A percentile compares a stretch with the other conserved stretches of the same genome.
Evolutionary conservation across 2,113 vertebrate species (phyloP).

Genomic region (Channa maculata): DNA sequence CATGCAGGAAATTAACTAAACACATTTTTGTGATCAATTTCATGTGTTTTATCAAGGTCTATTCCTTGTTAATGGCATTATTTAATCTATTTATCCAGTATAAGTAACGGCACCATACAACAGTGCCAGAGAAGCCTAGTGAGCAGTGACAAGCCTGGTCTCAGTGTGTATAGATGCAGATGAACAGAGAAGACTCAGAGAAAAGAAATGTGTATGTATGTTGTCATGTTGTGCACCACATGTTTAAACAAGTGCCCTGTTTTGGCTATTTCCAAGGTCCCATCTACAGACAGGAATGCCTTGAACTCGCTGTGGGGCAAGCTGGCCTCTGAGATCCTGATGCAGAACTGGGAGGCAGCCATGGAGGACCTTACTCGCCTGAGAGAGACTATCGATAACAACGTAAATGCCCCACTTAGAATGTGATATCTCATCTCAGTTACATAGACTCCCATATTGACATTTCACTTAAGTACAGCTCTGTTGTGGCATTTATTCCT

Average conservation of each 20-base stretch:
- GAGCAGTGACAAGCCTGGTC: constrained; percentile 14
- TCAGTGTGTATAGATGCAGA: constrained; percentile 7
- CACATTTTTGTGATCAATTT: constrained; percentile 66
- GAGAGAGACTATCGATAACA: constrained; percentile 99
- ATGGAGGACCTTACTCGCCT: constrained; percentile 97
- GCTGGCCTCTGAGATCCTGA: constrained; percentile 97
- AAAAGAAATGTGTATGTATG: too few species aligned
- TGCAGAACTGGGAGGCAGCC: constrained; percentile 90
- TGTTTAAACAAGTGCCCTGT: constrained; percentile 33
- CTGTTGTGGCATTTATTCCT: constrained; percentile 62
- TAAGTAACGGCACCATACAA: constrained; percentile 42
- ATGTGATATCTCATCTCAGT: constrained; percentile 81
- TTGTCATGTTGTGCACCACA: background rate
- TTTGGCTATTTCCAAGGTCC: constrained; percentile 86
- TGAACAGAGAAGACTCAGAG: background rate
- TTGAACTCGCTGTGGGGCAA: constrained; percentile 98
- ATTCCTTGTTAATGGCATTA: constrained; percentile 62
- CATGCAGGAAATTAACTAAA: constrained; percentile 53
- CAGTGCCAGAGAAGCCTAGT: constrained; percentile 39
- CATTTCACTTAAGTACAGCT: constrained; percentile 75
- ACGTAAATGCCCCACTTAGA: constrained; percentile 88
- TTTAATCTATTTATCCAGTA: constrained; percentile 63
- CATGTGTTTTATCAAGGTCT: constrained; percentile 40
- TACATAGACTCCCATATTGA: constrained; percentile 83
- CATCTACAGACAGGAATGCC: constrained; percentile 96